phyloP scores from a whole-genome alignment of 2,888 invertebrate species.

The Sesia bembeciformis region DNA sequence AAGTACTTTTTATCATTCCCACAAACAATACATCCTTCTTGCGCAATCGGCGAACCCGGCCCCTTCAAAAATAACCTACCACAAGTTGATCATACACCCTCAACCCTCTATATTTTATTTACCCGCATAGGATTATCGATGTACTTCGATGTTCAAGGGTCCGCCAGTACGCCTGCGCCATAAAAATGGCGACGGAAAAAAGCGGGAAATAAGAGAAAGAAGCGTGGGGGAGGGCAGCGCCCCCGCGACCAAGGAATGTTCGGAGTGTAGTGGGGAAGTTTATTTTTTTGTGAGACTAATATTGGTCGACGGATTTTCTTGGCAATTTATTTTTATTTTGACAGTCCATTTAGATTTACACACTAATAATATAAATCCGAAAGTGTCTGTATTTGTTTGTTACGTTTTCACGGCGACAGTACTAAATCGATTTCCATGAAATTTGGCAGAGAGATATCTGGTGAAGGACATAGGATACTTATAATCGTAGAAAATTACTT shows the following conservation, averaged over 20 bases:
- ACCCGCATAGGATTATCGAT: conserved; percentile 57
- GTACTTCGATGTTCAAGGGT: conserved; percentile 27
- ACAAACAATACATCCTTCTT: neutral
- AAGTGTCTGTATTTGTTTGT: no score
- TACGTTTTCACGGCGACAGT: no score
- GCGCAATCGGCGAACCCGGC: neutral
- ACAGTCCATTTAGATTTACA: neutral
- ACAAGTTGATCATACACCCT: conserved; percentile 18
- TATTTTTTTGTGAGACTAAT: conserved; percentile 6
- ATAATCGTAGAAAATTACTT: no score
- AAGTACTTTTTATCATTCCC: no score
- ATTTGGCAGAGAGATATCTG: no score
- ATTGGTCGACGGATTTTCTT: neutral
- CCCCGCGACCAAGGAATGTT: conserved; percentile 30
- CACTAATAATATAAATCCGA: no score
- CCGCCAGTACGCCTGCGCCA: conserved; percentile 49
- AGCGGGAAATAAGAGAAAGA: conserved; percentile 70
- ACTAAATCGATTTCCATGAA: no score
- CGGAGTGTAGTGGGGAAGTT: conserved; percentile 24
- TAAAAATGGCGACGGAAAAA: conserved; percentile 68
- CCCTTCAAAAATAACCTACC: conserved; percentile 23
- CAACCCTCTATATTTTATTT: conserved; percentile 41
- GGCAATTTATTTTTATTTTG: neutral
- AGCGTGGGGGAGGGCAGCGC: conserved; percentile 30
- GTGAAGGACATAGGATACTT: no score